A percentile compares a stretch with the other conserved stretches of the same genome.
These are phyloP conservation scores for Ethmia dodecea DNA, from an alignment of 2,888 invertebrate genomes.

Conservation along the genomic window DNA sequence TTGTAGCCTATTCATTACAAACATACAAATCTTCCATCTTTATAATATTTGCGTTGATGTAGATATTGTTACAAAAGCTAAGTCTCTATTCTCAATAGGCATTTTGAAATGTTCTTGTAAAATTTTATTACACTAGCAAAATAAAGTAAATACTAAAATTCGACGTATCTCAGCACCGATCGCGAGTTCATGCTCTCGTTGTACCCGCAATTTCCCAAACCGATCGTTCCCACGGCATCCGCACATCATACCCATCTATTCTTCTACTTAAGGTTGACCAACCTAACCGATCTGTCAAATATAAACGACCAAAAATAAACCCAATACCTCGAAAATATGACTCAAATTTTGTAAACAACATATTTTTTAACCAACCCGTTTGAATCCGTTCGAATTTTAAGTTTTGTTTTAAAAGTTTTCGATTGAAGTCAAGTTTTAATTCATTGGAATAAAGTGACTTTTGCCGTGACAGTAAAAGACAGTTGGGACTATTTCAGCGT, in stretches of 20 bases:
- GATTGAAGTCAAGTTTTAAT: conserved; percentile 14
- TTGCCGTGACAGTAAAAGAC: conserved; percentile 18
- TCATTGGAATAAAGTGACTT: conserved; percentile 11
- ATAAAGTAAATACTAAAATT: conserved; percentile 28
- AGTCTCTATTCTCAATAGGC: too few species aligned
- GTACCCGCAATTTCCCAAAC: conserved; percentile 46
- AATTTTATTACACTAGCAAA: conserved; percentile 14
- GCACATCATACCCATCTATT: conserved; percentile 48
- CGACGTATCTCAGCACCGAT: conserved; percentile 47
- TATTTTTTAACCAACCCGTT: conserved; percentile 32
- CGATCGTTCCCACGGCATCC: conserved; percentile 64
- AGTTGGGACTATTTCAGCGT: conserved; percentile 35
- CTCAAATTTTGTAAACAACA: conserved; percentile 9
- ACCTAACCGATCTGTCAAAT: conserved; percentile 20
- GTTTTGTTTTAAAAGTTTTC: conserved; percentile 17
- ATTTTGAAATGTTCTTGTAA: too few species aligned
- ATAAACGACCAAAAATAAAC: conserved; percentile 25
- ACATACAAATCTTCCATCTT: neutral
- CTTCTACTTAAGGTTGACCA: conserved; percentile 29
- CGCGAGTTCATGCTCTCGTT: conserved; percentile 50
- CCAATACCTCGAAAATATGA: conserved; percentile 21
- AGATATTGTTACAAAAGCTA: neutral
- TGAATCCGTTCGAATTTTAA: conserved; percentile 41
- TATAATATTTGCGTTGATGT: neutral
- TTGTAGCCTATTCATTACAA: too few species aligned